A percentile compares a stretch with the other conserved stretches of the same genome.
These are phyloP conservation scores for Serripes groenlandicus DNA, from an alignment of 2,888 invertebrate genomes.

Conservation along the genomic window DNA sequence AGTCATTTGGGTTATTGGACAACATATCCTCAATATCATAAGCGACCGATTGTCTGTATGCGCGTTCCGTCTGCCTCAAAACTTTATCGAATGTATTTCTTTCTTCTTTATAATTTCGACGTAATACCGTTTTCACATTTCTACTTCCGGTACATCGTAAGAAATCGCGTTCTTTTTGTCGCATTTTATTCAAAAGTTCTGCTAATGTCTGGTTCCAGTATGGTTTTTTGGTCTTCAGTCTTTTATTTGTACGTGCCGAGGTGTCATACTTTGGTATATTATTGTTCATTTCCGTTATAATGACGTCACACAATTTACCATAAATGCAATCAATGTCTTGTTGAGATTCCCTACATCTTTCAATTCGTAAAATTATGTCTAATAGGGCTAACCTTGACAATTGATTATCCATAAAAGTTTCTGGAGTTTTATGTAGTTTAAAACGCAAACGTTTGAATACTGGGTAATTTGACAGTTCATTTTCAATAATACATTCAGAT, in stretches of 20 bases:
- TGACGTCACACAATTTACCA: neutral
- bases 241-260: slow-evolving; percentile 22
- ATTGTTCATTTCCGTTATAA: slow-evolving; percentile 37
- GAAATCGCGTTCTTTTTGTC: slow-evolving; percentile 19
- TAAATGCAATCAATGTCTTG: slow-evolving; percentile 4
- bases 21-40: slow-evolving; percentile 36
- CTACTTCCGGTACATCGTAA: neutral
- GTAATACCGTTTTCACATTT: neutral
- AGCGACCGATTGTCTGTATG: slow-evolving; percentile 14
- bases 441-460: too few relatives aligned
- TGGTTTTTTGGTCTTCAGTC: slow-evolving; percentile 25
- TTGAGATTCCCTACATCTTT: neutral
- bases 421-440: neutral
- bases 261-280: slow-evolving; percentile 25
- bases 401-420: neutral
- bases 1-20: slow-evolving; percentile 43
- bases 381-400: neutral
- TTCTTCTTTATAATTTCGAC: too few relatives aligned
- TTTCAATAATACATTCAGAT: too few relatives aligned
- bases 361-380: neutral
- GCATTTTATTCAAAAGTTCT: slow-evolving; percentile 24
- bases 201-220: slow-evolving; percentile 39
- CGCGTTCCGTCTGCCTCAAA: slow-evolving; percentile 26
- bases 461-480: too few relatives aligned
- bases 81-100: slow-evolving; percentile 19